phyloP scores from a whole-genome alignment of 1,140 invertebrate genomes.

The Neodiprion lecontei region DNA sequence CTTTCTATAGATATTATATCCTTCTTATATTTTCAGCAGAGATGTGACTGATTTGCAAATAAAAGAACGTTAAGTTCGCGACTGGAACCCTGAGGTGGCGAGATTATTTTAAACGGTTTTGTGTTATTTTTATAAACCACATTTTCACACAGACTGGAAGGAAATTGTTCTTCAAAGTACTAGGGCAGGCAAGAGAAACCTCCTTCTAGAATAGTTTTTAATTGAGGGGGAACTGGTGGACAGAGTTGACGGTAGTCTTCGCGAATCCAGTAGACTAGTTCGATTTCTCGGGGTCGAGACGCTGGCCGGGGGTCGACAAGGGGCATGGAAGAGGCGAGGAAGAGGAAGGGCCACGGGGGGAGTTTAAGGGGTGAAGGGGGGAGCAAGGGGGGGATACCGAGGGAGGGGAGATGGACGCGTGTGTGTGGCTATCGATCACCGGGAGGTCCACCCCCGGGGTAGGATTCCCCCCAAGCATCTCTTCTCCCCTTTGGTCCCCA shows the following conservation, averaged over 20 bases:
- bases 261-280: constrained; percentile 18
- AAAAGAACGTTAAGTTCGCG: no score
- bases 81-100: no score
- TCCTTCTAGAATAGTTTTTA: no score
- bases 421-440: constrained; percentile 51
- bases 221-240: no score
- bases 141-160: no score
- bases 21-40: no score
- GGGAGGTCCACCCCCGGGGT: constrained; percentile 40
- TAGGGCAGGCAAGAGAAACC: no score
- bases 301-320: not conserved
- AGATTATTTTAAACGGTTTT: no score
- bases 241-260: not conserved
- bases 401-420: constrained; percentile 36
- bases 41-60: no score
- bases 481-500: constrained; percentile 25
- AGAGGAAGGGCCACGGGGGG: constrained; percentile 13
- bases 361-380: not conserved
- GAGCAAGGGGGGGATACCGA: constrained; percentile 28
- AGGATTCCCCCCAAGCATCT: constrained; percentile 37
- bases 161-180: no score
- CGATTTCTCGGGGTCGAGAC: constrained; percentile 6
- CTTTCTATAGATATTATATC: no score
- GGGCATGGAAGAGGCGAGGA: constrained; percentile 25
- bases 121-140: no score